Base-by-base conservation (phyloP, 2,113 vertebrate species). In the Brachyhypopomus gauderio region DNA sequence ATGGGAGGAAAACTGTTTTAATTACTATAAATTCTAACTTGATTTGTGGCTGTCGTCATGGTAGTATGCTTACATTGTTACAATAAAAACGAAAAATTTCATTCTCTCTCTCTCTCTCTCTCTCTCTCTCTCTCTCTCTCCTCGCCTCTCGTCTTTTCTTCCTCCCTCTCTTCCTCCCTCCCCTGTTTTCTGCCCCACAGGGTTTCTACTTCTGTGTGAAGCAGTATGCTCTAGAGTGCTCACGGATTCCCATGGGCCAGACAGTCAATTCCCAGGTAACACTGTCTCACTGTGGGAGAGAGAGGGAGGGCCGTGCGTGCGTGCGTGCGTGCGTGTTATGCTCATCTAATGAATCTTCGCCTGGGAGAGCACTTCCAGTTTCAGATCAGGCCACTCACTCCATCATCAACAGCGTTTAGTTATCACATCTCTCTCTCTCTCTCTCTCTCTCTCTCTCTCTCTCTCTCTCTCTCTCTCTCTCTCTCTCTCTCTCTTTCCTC, bases 171-270 rank as follows among this genome's bases (percentile, higher is more conserved):
- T 77, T 19, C 66, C 12, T 78, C 52, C 4, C n/a, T 27, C 30
- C 38, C 22, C 7, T 20, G 9, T 52, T 64, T 66, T 69, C 55
- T 67, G 4, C 52, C 48, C 34, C 2, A 8, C 88, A 99, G 97
- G 97, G 97, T 45, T 97, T 94, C 90, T 99, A 99, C 90, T 99
- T 99, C 92, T 98, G 96, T 84, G 98, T 99, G 89, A 99, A 98
- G 92, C 97, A 99, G 88, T 98, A 97, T 0, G 98, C 98, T 0
- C 90, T 99, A 87, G 98, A 99, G 89, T 99, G 97, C 91, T 98
- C 97, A 0, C 94, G 97, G 67, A 98, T 99, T 83, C 98, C 97
- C 82, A 97, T 99, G 96, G 98, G 97, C 71, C 98, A 99, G 90
- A 95, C 96, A 0, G 97, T 99, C 87, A 99, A 99, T 89, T 98